Conservation (phyloP, 2,888 invertebrate genomes). For the Arrhopalites spinosus region DNA sequence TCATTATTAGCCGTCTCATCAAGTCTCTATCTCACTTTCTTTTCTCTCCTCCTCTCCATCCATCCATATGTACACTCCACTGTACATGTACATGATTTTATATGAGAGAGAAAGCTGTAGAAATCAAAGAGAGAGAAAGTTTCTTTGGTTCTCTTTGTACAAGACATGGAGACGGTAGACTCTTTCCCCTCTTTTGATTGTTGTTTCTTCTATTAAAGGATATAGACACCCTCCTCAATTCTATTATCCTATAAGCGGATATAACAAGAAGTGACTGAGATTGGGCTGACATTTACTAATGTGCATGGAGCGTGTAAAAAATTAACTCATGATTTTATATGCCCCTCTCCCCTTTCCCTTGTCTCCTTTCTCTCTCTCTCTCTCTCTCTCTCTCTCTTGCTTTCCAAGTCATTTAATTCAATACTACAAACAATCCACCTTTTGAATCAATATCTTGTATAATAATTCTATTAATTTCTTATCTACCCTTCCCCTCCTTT, state of each 20-base stretch:
- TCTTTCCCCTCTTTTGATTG: too few species aligned
- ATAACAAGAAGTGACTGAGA: too few species aligned
- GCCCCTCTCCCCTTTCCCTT: neutral
- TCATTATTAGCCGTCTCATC: constrained; percentile 40
- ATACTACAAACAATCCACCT: neutral
- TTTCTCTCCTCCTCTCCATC: neutral
- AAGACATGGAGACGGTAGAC: too few species aligned
- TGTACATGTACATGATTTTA: too few species aligned
- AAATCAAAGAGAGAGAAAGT: constrained; percentile 7
- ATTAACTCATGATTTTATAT: too few species aligned
- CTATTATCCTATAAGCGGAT: neutral
- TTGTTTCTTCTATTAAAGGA: too few species aligned
- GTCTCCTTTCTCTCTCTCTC: neutral
- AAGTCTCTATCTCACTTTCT: constrained; percentile 20
- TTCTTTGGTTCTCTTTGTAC: neutral
- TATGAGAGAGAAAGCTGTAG: neutral
- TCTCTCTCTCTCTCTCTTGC: neutral
- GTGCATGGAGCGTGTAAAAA: too few species aligned
- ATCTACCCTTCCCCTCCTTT: neutral
- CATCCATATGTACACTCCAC: neutral
- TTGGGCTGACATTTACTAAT: too few species aligned
- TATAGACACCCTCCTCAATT: neutral
- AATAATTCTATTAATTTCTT: neutral
- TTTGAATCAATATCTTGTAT: neutral
- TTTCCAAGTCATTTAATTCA: constrained; percentile 15